Base-by-base conservation (phyloP, 2,797 vertebrate species). In the Acridotheres tristis region DNA sequence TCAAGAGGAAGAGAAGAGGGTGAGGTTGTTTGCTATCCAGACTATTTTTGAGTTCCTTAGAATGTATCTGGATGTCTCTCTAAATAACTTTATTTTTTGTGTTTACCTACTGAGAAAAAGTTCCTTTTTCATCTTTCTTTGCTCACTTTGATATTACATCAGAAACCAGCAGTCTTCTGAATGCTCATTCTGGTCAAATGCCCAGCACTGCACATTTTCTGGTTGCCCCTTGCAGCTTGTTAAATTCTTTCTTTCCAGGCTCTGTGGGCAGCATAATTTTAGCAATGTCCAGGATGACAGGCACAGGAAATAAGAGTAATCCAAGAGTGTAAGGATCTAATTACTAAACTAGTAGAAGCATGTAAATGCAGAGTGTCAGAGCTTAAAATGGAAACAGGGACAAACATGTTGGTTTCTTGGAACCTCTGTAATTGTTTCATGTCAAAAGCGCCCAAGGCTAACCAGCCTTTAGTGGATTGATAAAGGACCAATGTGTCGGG, bases 401-500 rank as follows among this genome's bases (percentile, higher is more conserved):
- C 74, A 93, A 96, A 75, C 59, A 76, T 57, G 29, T 48, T 80
- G 43, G 6, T 26, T 59, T 84, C 58, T 80, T 89, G 32, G 62
- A 93, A 84, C 63, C 69, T 78, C 72, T 81, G 55, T 93, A 92
- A 87, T 73, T 92, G 80, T 90, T 92, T 88, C 58, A 40, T 76
- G 67, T 94, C 74, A 94, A 59, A 94, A 89, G 48, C 0, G 12
- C 92, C 92, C 91, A 96, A 79, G 82, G 94, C 89, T 95, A 96
- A 88, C 79, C 82, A 95, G 91, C 20, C 59, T 81, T 93, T 82
- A 84, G 82, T 74, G 85, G 63, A 93, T 86, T 95, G 89, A 94
- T 94, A 92, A 94, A 96, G 91, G 80, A 91, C 88, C 88, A 51
- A 79, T 27, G 67, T 94, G 94, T 96, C 67, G 0, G 57, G 83